A percentile compares a stretch with the other conserved stretches of the same genome.
Evolutionary conservation across 2,888 invertebrate species (phyloP).

Genomic region (Drosophila setosimentum): DNA sequence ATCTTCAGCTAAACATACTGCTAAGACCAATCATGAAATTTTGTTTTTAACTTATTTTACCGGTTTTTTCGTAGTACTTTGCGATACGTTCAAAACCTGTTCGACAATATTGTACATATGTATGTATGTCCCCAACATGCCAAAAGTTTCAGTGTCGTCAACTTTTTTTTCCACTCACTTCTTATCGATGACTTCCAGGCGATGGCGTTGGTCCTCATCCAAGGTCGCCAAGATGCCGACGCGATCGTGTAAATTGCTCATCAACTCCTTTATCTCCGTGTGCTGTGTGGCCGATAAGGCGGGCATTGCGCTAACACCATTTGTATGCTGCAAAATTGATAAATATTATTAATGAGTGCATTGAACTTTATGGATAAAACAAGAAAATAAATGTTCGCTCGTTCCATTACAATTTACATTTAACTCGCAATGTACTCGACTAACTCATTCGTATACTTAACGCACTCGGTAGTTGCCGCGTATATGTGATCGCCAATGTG

Average conservation of each 20-base stretch:
- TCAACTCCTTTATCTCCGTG: conserved; percentile 73
- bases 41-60: conserved; percentile 30
- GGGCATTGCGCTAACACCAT: not conserved
- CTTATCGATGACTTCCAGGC: conserved; percentile 83
- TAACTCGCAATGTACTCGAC: not conserved
- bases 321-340: conserved; percentile 5
- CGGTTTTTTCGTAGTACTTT: conserved; percentile 44
- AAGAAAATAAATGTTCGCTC: not conserved
- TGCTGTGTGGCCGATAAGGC: conserved; percentile 14
- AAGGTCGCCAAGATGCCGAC: conserved; percentile 82
- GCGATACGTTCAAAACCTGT: conserved; percentile 48
- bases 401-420: not conserved
- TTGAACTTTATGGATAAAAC: conserved; percentile 3
- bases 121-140: conserved; percentile 1
- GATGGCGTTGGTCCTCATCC: conserved; percentile 83
- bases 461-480: conserved; percentile 59
- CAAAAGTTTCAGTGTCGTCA: conserved; percentile 30
- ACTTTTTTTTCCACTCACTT: conserved; percentile 79
- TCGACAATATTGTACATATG: conserved; percentile 8
- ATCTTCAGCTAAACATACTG: conserved; percentile 45
- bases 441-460: conserved; percentile 41
- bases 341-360: not conserved
- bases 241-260: conserved; percentile 83
- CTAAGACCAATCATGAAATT: conserved; percentile 2
- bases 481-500: conserved; percentile 4